Evolutionary conservation across 1,140 invertebrate species (phyloP).

Genomic region (Drosophila pseudoobscura): DNA sequence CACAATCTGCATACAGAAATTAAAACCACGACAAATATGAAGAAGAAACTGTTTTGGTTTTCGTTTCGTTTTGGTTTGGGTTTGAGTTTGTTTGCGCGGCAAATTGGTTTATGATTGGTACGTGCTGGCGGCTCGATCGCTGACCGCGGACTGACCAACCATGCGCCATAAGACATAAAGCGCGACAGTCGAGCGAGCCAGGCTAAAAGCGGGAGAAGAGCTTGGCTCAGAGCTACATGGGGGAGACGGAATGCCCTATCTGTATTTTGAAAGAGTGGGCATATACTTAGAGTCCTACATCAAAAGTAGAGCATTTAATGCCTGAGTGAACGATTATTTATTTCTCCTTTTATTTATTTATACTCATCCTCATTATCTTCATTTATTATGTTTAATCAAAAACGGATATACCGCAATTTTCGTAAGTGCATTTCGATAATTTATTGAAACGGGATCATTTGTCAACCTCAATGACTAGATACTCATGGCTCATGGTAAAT

Average conservation of each 20-base stretch:
- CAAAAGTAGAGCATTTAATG: too few relatives aligned
- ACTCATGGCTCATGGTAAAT: constrained; percentile 41
- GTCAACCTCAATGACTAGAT: constrained; percentile 42
- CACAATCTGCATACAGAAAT: constrained; percentile 48
- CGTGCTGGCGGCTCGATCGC: constrained; percentile 69
- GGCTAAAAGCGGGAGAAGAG: constrained; percentile 20
- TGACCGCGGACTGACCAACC: constrained; percentile 60
- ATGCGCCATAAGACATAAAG: constrained; percentile 39
- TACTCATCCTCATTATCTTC: too few relatives aligned
- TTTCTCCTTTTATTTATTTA: too few relatives aligned
- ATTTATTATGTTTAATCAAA: too few relatives aligned
- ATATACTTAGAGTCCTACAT: background rate
- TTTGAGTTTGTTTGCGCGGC: constrained; percentile 12
- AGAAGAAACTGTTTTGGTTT: constrained; percentile 33
- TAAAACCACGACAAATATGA: constrained; percentile 34
- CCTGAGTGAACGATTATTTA: too few relatives aligned
- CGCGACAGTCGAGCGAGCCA: constrained; percentile 18
- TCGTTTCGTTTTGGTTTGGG: constrained; percentile 2
- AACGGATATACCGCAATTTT: background rate
- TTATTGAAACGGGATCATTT: constrained; percentile 7
- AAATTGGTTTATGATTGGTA: constrained; percentile 67
- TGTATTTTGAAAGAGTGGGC: background rate
- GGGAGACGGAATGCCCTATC: constrained; percentile 24
- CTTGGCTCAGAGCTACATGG: background rate
- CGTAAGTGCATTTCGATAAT: background rate